These are phyloP conservation scores for Brachyhypopomus gauderio DNA, from an alignment of 2,113 vertebrate species.

Conservation along the genomic window DNA sequence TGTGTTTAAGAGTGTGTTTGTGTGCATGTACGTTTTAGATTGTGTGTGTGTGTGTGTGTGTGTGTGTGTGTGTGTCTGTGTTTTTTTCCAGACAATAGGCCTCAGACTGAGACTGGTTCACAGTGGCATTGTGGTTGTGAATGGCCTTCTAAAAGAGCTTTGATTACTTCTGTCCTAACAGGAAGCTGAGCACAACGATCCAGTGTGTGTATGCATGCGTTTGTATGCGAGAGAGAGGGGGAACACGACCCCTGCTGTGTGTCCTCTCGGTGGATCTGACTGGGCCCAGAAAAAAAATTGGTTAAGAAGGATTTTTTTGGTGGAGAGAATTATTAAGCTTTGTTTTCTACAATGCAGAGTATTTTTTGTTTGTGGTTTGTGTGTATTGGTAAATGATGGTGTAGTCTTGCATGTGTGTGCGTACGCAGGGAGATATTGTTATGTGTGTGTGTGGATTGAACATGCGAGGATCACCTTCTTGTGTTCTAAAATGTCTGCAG, in stretches of 20 bases:
- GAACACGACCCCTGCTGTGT: not conserved
- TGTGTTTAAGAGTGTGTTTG: constrained; percentile 32
- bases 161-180: constrained; percentile 44
- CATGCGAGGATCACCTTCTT: not conserved
- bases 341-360: not conserved
- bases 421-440: not conserved
- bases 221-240: not conserved
- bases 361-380: not conserved
- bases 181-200: constrained; percentile 33
- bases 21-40: not conserved
- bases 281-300: no score
- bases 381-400: not conserved
- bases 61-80: constrained; percentile 18
- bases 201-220: not conserved
- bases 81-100: constrained; percentile 32
- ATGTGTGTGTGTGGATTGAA: not conserved
- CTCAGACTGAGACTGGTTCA: constrained; percentile 37
- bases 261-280: not conserved
- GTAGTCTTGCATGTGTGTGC: constrained; percentile 19
- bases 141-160: constrained; percentile 34
- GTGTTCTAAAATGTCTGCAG: constrained; percentile 6
- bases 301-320: no score
- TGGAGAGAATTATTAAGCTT: not conserved
- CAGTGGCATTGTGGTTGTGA: constrained; percentile 40
- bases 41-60: not conserved